Conservation (phyloP, 2,113 vertebrate species). For the Cyprinus carpio region DNA sequence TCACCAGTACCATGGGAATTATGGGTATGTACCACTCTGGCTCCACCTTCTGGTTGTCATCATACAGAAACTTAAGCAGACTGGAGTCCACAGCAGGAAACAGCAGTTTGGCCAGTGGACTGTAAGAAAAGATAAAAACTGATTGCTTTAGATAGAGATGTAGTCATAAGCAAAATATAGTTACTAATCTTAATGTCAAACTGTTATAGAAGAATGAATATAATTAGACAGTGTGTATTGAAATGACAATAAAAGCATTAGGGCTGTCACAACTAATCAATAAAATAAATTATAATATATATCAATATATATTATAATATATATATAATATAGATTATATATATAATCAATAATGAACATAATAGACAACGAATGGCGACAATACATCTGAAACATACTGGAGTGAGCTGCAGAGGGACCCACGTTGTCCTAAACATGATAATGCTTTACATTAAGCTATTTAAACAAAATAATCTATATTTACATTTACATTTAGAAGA, state of each 20-base stretch:
- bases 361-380: not conserved
- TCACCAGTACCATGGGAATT: constrained; percentile 95
- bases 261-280: not conserved
- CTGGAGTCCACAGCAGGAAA: constrained; percentile 91
- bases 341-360: not conserved
- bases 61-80: constrained; percentile 94
- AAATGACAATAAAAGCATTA: not conserved
- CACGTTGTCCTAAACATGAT: no score
- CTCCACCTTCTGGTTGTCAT: constrained; percentile 98
- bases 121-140: constrained; percentile 59
- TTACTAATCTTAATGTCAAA: not conserved
- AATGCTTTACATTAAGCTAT: no score
- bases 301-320: no score
- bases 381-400: no score
- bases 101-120: constrained; percentile 87
- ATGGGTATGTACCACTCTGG: constrained; percentile 99
- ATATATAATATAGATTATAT: no score
- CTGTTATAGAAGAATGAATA: not conserved
- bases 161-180: not conserved
- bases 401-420: no score
- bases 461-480: no score
- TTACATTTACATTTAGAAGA: no score
- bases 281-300: no score
- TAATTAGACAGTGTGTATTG: not conserved
- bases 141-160: not conserved